These are phyloP conservation scores for Cecidostiba fungosa DNA, from an alignment of 2,888 invertebrate species.

Conservation along the genomic window DNA sequence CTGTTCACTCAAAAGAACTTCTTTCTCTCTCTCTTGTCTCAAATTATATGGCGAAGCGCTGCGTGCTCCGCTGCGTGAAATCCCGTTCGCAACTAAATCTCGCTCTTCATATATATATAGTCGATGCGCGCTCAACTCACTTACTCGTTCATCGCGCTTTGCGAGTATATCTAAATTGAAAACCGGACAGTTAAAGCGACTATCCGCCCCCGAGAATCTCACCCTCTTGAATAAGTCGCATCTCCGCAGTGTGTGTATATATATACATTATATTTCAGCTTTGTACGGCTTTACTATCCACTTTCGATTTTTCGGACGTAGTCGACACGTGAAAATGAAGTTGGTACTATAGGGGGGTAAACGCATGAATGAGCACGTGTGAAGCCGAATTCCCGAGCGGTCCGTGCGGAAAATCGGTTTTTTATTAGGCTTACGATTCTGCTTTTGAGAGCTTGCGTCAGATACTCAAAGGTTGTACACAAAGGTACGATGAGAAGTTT, in stretches of 20 bases:
- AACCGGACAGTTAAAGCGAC: neutral
- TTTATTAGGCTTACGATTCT: neutral
- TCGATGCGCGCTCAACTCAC: neutral
- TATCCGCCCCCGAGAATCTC: neutral
- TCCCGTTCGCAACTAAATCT: neutral
- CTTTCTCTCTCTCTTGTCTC: neutral
- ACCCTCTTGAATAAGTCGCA: neutral
- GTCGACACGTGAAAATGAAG: neutral
- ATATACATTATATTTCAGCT: too few relatives aligned
- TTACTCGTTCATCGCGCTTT: neutral
- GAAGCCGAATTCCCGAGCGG: neutral
- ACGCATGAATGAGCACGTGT: neutral
- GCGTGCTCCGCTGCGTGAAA: conserved; percentile 21
- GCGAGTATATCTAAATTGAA: conserved; percentile 22
- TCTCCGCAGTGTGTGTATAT: neutral
- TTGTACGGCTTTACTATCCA: neutral
- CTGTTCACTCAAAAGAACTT: neutral
- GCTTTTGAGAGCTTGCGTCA: neutral
- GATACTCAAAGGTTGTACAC: too few relatives aligned
- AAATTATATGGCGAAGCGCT: neutral
- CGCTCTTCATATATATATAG: neutral
- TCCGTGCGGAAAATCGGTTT: neutral
- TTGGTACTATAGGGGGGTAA: neutral
- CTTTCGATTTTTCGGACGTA: neutral
- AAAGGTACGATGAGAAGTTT: neutral